Percentiles rank a stretch among this genome's conserved stretches.
These are phyloP conservation scores for Aethina tumida DNA, from an alignment of 1,140 invertebrate species.

Conservation along the genomic window DNA sequence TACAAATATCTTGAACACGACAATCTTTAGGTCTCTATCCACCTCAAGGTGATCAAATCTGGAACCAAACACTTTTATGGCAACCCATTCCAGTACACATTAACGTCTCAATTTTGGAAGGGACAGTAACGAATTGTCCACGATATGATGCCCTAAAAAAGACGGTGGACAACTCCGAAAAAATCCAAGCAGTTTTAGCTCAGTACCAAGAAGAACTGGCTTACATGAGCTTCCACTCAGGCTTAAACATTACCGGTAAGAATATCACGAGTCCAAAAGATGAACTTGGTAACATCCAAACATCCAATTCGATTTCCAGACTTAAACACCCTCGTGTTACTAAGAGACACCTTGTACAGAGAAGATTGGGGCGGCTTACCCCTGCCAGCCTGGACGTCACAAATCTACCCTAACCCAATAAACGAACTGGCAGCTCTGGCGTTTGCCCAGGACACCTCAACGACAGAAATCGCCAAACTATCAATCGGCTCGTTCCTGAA, in stretches of 20 bases:
- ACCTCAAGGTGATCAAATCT: constrained; percentile 5
- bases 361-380: constrained; percentile 1
- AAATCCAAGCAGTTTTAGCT: not conserved
- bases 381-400: constrained; percentile 1
- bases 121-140: too few relatives aligned
- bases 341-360: not conserved
- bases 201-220: not conserved
- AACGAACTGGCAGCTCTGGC: not conserved
- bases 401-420: constrained; percentile 1
- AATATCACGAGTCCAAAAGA: not conserved
- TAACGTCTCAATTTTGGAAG: not conserved
- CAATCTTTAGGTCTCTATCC: constrained; percentile 3
- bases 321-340: not conserved
- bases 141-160: too few relatives aligned
- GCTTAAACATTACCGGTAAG: not conserved
- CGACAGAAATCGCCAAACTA: constrained; percentile 3
- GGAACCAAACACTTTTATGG: constrained; percentile 6
- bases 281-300: not conserved
- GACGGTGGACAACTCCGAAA: constrained; percentile 1
- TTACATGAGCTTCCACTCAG: not conserved
- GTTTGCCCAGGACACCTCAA: not conserved
- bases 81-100: constrained; percentile 7
- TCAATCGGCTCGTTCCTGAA: constrained; percentile 2
- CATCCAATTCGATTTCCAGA: not conserved
- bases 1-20: too few relatives aligned